Conservation (phyloP, 2,113 vertebrate species). For the Cervus canadensis region DNA sequence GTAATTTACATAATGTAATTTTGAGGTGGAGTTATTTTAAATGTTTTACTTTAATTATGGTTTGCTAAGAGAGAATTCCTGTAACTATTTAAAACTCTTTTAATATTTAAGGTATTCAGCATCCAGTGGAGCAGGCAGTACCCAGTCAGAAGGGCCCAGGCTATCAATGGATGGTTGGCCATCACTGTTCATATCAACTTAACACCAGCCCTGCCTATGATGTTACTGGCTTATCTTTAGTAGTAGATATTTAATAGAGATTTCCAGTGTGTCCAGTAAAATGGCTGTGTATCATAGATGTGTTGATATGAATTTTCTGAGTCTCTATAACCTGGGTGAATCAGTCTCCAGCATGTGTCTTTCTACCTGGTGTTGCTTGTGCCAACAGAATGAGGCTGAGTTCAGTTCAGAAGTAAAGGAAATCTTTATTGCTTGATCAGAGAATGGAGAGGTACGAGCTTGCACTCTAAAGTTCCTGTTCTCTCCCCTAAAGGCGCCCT, state of each 20-base stretch:
- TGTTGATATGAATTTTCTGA: not conserved
- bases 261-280: not conserved
- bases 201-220: not conserved
- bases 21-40: not conserved
- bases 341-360: not conserved
- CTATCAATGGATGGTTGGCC: not conserved
- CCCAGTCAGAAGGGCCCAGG: not conserved
- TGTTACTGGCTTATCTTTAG: not conserved
- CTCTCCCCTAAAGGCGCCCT: not conserved
- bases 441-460: not conserved
- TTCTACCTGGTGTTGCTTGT: not conserved
- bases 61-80: constrained; percentile 37
- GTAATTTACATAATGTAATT: not conserved
- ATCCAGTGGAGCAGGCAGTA: not conserved
- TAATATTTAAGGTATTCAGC: not conserved
- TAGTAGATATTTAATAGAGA: not conserved
- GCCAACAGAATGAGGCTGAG: not conserved
- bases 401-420: not conserved
- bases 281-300: not conserved
- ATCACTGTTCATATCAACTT: not conserved
- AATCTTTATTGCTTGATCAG: not conserved
- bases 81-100: not conserved
- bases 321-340: not conserved
- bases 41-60: constrained; percentile 21
- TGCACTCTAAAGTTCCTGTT: not conserved